Evolutionary conservation across 2,113 vertebrate genomes (phyloP), one percentile per base, ranked within the genome.

Genomic region (Pseudorasbora parva): DNA sequence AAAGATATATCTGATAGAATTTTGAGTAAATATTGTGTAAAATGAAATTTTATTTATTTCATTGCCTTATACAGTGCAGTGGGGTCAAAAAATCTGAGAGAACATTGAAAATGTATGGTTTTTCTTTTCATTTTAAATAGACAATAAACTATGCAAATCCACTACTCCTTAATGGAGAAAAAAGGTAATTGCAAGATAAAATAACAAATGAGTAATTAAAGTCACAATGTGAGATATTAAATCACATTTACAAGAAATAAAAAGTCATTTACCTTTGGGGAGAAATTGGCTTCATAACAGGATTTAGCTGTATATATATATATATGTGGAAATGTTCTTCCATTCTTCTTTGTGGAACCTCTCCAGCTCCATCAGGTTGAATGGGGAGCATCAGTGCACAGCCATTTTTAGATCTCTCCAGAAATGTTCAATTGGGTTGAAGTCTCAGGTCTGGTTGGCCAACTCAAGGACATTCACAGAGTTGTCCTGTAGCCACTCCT

Each of bases 81-180:
- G 8, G 19, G 33, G 33, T 11, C 30, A 30, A 21, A 21, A 11
- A 37, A 21, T 19, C 17, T 54, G 17, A 54, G 15, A 54, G 17
- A 7, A 54, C 19, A 19, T 5, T 37, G 17, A 68, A 66, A 1
- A 19, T 33, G 1, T 64, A 8, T 2, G 6, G 6, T 9, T 66
- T 33, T 66, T 19, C 2, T 8, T 64, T 64, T 33, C 3, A 33
- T 33, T 33, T 66, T 21, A 68, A 19, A 30, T 17, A 9, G 30
- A 66, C 64, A 68, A 68, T 21, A 68, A 37, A 37, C 62, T 66
- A 19, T 68, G 27, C 30, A 68, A 66, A 66, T 33, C 8, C 62
- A 33, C 62, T 66, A 19, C 7, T 15, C 30, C 12, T 14, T 64
- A 27, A 64, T 15, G 33, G 17, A 66, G 2, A 5, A 10, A 62